phyloP scores from a whole-genome alignment of 2,113 vertebrate species.

The Neogale vison region DNA sequence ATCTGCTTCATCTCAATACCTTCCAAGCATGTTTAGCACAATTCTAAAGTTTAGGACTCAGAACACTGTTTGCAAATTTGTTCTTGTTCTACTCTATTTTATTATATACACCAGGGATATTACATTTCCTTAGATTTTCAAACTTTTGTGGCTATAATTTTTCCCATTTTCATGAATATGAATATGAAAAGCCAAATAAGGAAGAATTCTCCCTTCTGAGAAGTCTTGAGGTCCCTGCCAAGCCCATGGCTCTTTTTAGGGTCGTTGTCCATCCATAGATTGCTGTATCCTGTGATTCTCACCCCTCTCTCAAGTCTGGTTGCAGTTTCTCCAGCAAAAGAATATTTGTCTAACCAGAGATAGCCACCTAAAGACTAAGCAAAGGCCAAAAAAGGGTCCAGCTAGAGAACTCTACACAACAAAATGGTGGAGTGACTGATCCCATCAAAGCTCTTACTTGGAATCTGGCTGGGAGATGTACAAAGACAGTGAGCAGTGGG shows the following conservation, averaged over 20 bases:
- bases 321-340: conserved; percentile 8
- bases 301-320: not conserved
- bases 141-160: not conserved
- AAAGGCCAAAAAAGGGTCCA: not conserved
- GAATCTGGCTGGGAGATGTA: not conserved
- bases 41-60: not conserved
- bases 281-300: not conserved
- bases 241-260: not conserved
- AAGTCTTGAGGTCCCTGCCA: not conserved
- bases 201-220: not conserved
- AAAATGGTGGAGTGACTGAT: conserved; percentile 15
- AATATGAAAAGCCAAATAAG: conserved; percentile 1
- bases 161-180: not conserved
- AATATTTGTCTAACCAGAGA: not conserved
- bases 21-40: not conserved
- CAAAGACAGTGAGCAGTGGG: not conserved
- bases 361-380: not conserved
- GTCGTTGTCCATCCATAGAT: not conserved
- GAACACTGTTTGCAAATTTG: not conserved
- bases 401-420: not conserved
- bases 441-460: not conserved
- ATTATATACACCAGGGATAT: not conserved
- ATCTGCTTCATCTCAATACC: conserved; percentile 6
- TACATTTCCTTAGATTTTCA: not conserved
- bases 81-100: not conserved